These are phyloP conservation scores for Phenacoccus solenopsis DNA, from an alignment of 1,140 invertebrate species.

Conservation along the genomic window DNA sequence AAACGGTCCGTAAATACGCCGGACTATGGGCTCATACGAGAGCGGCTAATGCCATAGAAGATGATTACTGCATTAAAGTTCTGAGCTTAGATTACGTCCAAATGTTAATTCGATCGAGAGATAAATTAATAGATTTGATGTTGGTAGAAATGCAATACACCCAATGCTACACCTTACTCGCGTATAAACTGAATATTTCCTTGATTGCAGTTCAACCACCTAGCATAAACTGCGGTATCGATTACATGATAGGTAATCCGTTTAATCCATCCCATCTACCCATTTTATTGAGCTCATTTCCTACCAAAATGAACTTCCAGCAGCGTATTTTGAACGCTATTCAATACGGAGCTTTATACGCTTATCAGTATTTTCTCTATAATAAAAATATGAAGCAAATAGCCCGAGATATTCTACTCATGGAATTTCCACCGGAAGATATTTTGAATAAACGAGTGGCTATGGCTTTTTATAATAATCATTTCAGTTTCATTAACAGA, in stretches of 20 bases:
- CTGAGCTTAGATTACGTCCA: conserved; percentile 1
- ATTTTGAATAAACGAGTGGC: conserved; percentile 24
- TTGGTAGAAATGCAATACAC: conserved; percentile 19
- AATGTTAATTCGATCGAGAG: conserved; percentile 15
- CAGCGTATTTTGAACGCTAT: conserved; percentile 33
- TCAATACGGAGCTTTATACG: not conserved
- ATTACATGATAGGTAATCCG: conserved; percentile 12
- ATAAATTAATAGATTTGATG: conserved; percentile 15
- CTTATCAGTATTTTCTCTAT: not conserved
- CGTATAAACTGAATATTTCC: conserved; percentile 24
- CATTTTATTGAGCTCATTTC: conserved; percentile 20
- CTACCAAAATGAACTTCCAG: conserved; percentile 40
- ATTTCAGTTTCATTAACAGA: conserved; percentile 38
- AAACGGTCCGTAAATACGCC: not conserved
- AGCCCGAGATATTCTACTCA: not conserved
- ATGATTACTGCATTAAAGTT: conserved; percentile 4
- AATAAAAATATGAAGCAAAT: not conserved
- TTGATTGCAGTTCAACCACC: conserved; percentile 9
- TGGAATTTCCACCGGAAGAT: not conserved
- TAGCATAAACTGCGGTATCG: not conserved
- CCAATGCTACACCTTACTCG: conserved; percentile 17
- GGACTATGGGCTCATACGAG: conserved; percentile 9
- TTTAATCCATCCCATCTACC: conserved; percentile 38
- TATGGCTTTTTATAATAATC: conserved; percentile 41
- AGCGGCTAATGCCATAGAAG: not conserved